Conservation (phyloP, 2,888 invertebrate genomes). For the Seira ritae region DNA sequence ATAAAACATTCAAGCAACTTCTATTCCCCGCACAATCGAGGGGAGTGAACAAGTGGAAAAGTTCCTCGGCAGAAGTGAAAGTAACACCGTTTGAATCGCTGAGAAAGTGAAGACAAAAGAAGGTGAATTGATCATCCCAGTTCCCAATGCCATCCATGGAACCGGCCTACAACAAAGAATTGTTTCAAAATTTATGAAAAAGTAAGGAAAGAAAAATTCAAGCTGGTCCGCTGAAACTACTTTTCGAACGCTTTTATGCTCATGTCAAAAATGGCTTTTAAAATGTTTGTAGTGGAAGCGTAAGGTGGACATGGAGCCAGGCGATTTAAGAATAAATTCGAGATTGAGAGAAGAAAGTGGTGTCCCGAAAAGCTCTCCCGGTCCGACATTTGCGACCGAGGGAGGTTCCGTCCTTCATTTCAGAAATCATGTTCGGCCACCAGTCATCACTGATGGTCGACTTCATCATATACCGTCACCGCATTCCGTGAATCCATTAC, state of each 20-base stretch:
- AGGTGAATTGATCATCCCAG: not conserved
- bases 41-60: too few species aligned
- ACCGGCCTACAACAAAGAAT: not conserved
- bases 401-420: constrained; percentile 56
- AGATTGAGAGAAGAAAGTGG: constrained; percentile 53
- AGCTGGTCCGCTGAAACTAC: too few species aligned
- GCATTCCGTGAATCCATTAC: constrained; percentile 46
- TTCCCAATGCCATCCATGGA: constrained; percentile 5
- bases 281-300: constrained; percentile 39
- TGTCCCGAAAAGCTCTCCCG: constrained; percentile 45
- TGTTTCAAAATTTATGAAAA: not conserved
- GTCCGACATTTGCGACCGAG: constrained; percentile 40
- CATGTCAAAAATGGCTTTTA: too few species aligned
- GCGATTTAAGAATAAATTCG: constrained; percentile 66
- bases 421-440: constrained; percentile 40
- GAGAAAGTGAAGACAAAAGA: too few species aligned
- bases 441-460: constrained; percentile 56
- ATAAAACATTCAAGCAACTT: too few species aligned
- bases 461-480: constrained; percentile 42
- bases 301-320: constrained; percentile 69
- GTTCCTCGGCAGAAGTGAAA: too few species aligned
- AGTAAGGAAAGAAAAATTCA: too few species aligned
- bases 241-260: too few species aligned
- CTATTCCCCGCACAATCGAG: too few species aligned
- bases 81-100: too few species aligned